These are phyloP conservation scores for Berghia stephanieae DNA, from an alignment of 1,140 invertebrate genomes.

Conservation along the genomic window DNA sequence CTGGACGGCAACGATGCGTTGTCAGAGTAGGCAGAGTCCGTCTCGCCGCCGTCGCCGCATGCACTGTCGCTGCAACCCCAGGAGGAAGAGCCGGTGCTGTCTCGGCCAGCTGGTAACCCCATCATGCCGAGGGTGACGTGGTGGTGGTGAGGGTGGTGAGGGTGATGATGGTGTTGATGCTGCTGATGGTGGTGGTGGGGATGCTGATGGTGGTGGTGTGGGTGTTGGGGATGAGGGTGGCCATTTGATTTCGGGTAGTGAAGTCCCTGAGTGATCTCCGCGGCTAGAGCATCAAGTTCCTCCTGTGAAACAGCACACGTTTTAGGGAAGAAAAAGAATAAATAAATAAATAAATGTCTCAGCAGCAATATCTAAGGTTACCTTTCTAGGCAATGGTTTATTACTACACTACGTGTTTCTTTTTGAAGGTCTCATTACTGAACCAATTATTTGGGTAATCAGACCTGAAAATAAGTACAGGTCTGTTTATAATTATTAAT, in stretches of 20 bases:
- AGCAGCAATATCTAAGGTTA: too few species aligned
- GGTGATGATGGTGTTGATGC: constrained; percentile 9
- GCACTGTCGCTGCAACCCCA: constrained; percentile 6
- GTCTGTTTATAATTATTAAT: too few species aligned
- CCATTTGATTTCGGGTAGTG: constrained; percentile 44
- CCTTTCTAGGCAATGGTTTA: neutral
- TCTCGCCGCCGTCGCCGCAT: constrained; percentile 63
- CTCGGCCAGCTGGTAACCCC: too few species aligned
- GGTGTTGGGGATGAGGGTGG: constrained; percentile 29
- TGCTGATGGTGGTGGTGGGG: neutral
- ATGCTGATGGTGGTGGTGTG: neutral
- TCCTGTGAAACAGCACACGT: constrained; percentile 41
- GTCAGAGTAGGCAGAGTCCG: constrained; percentile 97
- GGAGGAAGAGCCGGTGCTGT: neutral
- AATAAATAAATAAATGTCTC: too few species aligned
- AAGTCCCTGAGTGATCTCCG: constrained; percentile 56
- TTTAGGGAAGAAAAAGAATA: too few species aligned
- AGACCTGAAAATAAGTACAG: too few species aligned
- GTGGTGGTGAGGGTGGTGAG: constrained; percentile 26
- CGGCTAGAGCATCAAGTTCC: constrained; percentile 58
- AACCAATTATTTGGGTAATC: too few species aligned
- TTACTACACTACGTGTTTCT: too few species aligned
- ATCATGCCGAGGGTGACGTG: neutral
- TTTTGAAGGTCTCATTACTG: too few species aligned
- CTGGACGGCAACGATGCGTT: constrained; percentile 90